A percentile compares a stretch with the other conserved stretches of the same genome.
Conservation (phyloP, 2,888 invertebrate species). For the Hyposoter didymator region DNA sequence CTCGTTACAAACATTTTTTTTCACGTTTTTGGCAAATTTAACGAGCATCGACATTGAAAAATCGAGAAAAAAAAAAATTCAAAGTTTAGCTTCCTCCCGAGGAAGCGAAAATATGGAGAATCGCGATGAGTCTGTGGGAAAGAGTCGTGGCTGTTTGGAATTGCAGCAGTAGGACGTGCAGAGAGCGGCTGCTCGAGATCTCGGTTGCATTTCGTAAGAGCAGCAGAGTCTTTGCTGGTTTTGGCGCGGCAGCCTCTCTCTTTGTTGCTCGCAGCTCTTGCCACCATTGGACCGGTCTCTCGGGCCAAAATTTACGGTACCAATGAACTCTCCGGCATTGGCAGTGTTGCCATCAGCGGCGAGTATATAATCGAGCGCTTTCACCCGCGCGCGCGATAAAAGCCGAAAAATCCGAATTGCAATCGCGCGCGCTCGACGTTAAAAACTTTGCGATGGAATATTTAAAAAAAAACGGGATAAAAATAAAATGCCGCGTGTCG, state of each 20-base stretch:
- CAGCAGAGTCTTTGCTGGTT: slow-evolving; percentile 17
- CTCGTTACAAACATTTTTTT: too few relatives aligned
- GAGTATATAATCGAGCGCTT: slow-evolving; percentile 61
- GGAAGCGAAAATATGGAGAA: background rate
- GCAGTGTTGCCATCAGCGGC: slow-evolving; percentile 49
- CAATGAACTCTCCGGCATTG: slow-evolving; percentile 56
- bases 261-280: background rate
- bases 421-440: background rate
- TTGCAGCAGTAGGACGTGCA: background rate
- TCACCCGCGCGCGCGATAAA: slow-evolving; percentile 51
- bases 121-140: background rate
- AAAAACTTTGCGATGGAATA: too few relatives aligned
- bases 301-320: slow-evolving; percentile 64
- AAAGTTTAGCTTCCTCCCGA: slow-evolving; percentile 59
- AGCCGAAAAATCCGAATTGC: slow-evolving; percentile 35
- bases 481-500: background rate
- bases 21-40: too few relatives aligned
- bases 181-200: slow-evolving; percentile 12
- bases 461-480: background rate
- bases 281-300: slow-evolving; percentile 51
- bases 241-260: slow-evolving; percentile 19
- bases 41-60: too few relatives aligned
- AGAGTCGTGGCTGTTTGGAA: background rate
- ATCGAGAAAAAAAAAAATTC: slow-evolving; percentile 21
- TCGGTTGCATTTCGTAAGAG: slow-evolving; percentile 59